Percentiles rank a stretch among this genome's conserved stretches.
phyloP scores from a whole-genome alignment of 2,888 invertebrate genomes.

The Mythimna vitellina region DNA sequence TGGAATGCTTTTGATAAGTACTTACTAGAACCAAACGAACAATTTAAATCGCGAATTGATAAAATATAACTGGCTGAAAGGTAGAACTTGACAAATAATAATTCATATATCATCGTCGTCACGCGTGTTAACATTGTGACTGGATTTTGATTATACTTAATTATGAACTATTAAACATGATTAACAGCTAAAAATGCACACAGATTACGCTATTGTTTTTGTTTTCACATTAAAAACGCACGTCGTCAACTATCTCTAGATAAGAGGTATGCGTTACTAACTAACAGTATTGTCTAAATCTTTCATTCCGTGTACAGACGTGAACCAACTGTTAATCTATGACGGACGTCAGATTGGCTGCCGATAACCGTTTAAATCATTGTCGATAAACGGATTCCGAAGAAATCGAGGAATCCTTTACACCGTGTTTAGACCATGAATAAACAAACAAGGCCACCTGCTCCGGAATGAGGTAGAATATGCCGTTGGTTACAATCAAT shows the following conservation, averaged over 20 bases:
- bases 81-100: constrained; percentile 8
- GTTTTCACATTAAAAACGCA: constrained; percentile 13
- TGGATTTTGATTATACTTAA: constrained; percentile 9
- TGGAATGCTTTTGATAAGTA: constrained; percentile 58
- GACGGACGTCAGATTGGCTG: constrained; percentile 17
- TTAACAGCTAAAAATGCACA: constrained; percentile 15
- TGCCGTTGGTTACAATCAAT: constrained; percentile 73
- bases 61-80: constrained; percentile 8
- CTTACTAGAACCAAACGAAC: constrained; percentile 35
- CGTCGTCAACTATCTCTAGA: background rate
- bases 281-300: constrained; percentile 5
- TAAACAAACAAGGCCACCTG: constrained; percentile 81
- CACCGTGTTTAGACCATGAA: constrained; percentile 72
- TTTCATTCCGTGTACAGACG: constrained; percentile 22
- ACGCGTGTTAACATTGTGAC: constrained; percentile 4
- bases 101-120: background rate
- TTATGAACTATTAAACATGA: constrained; percentile 27
- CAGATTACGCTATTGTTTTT: constrained; percentile 11
- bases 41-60: constrained; percentile 7
- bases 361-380: constrained; percentile 53
- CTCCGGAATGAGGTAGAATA: constrained; percentile 68
- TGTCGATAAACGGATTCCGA: constrained; percentile 66
- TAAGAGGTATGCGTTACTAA: constrained; percentile 17
- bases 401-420: constrained; percentile 70
- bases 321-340: constrained; percentile 23